These are phyloP conservation scores for Ceriagrion tenellum DNA, from an alignment of 2,888 invertebrate species.

Conservation along the genomic window DNA sequence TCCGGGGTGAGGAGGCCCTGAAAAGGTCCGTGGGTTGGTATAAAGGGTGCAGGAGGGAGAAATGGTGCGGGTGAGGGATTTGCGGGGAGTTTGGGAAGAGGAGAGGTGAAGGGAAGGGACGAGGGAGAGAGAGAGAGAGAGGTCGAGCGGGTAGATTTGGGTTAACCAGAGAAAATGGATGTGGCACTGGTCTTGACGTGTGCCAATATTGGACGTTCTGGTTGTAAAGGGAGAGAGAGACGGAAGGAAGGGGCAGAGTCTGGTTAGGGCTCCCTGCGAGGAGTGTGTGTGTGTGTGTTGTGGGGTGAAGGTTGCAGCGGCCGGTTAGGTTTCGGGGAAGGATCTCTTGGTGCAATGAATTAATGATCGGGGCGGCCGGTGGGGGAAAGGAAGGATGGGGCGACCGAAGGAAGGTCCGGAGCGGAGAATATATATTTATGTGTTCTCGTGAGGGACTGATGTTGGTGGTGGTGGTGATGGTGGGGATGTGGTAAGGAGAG, in stretches of 20 bases:
- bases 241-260: background rate
- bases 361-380: constrained; percentile 30
- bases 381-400: background rate
- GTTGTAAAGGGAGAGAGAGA: constrained; percentile 11
- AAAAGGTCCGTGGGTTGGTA: background rate
- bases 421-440: constrained; percentile 28
- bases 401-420: background rate
- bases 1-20: background rate
- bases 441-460: background rate
- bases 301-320: constrained; percentile 12
- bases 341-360: constrained; percentile 62
- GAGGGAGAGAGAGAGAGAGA: background rate
- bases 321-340: constrained; percentile 35
- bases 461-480: background rate
- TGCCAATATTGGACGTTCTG: constrained; percentile 61
- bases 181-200: constrained; percentile 65
- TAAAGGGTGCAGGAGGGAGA: background rate
- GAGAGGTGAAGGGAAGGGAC: background rate
- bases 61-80: background rate
- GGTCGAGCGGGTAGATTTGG: constrained; percentile 59
- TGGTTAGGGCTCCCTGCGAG: background rate
- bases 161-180: constrained; percentile 68
- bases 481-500: no score
- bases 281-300: background rate
- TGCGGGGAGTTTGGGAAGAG: background rate